These are phyloP conservation scores for Coreoperca whiteheadi DNA, from an alignment of 2,113 vertebrate species.

Conservation along the genomic window DNA sequence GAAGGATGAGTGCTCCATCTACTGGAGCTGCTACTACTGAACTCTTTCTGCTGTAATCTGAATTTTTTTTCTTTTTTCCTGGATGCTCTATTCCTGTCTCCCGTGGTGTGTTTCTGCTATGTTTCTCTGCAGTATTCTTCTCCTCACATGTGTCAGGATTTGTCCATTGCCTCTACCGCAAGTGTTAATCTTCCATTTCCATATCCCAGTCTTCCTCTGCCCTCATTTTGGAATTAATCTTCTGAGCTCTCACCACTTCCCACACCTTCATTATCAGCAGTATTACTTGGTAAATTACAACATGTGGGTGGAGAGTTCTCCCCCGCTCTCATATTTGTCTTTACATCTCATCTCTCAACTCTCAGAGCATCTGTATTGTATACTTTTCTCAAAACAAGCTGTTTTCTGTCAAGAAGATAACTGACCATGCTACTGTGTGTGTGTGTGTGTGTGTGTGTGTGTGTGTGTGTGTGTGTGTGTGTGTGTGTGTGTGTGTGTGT, in stretches of 20 bases:
- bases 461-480: too few relatives aligned
- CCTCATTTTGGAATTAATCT: background rate
- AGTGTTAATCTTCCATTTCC: background rate
- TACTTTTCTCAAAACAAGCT: background rate
- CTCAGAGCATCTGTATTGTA: background rate
- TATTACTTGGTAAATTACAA: slow-evolving; percentile 22
- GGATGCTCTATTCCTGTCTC: background rate
- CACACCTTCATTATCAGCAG: slow-evolving; percentile 29
- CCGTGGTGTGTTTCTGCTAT: background rate
- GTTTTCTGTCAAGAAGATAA: background rate
- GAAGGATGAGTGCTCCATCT: slow-evolving; percentile 2
- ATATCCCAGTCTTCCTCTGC: background rate
- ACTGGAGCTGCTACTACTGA: background rate
- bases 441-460: too few relatives aligned
- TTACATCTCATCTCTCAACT: slow-evolving; percentile 18
- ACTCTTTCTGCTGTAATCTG: background rate
- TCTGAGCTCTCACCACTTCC: slow-evolving; percentile 16
- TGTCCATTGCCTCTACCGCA: too few relatives aligned
- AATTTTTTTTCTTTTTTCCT: background rate
- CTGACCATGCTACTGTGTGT: too few relatives aligned
- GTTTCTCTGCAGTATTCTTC: background rate
- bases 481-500: too few relatives aligned
- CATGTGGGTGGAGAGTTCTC: slow-evolving; percentile 19
- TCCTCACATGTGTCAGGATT: background rate
- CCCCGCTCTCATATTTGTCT: background rate